phyloP scores from a whole-genome alignment of 2,797 vertebrate genomes.

The Sebastes baramenuke region DNA sequence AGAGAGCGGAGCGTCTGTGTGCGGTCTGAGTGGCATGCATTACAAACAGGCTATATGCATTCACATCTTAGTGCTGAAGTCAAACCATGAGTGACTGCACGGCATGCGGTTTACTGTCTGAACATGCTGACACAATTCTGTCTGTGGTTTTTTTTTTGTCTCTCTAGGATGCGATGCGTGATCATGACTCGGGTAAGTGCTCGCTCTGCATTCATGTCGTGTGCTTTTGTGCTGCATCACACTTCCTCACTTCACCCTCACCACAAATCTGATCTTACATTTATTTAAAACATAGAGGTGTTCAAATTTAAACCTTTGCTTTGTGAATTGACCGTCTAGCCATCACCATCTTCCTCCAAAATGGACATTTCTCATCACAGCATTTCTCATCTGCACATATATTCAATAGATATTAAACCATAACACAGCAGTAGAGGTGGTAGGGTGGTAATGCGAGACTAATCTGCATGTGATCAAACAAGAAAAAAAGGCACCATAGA shows the following conservation, averaged over 20 bases:
- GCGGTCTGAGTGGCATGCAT: conserved; percentile 58
- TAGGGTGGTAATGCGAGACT: not conserved
- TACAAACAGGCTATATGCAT: conserved; percentile 55
- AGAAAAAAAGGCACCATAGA: not conserved
- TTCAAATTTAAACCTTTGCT: not conserved
- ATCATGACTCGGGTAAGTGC: conserved; percentile 80
- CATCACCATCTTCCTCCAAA: not conserved
- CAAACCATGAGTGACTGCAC: conserved; percentile 39
- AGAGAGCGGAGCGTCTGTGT: conserved; percentile 70
- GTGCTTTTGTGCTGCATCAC: not conserved
- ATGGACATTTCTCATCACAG: no score
- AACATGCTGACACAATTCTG: conserved; percentile 13
- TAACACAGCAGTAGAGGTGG: not conserved
- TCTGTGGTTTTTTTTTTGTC: not conserved
- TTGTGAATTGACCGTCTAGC: not conserved
- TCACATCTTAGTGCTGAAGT: conserved; percentile 41
- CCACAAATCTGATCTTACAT: not conserved
- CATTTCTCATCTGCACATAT: not conserved
- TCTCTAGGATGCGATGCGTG: conserved; percentile 80
- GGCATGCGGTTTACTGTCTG: not conserved
- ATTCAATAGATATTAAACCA: not conserved
- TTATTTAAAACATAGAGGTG: not conserved
- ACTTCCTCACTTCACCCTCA: not conserved
- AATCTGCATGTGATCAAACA: not conserved
- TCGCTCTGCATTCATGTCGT: not conserved